phyloP scores from a whole-genome alignment of 2,888 invertebrate species.

The Orthosia gracilis region DNA sequence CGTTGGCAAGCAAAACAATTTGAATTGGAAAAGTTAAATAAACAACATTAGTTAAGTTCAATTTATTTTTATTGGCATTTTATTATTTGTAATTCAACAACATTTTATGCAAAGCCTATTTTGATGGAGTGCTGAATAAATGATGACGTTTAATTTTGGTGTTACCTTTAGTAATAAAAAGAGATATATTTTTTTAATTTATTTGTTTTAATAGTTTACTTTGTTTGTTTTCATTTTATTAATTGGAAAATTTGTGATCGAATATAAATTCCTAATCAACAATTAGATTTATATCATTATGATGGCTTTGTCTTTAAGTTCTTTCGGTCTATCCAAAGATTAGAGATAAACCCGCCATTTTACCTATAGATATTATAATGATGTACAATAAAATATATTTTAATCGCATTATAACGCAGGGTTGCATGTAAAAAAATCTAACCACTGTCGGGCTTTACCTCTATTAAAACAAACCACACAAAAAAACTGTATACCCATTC shows the following conservation, averaged over 20 bases:
- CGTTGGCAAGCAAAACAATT: conserved; percentile 59
- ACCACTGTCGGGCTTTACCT: no score
- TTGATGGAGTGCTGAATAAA: conserved; percentile 41
- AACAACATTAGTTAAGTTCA: conserved; percentile 59
- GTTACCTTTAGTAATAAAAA: neutral
- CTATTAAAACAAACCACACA: no score
- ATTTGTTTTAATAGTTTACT: neutral
- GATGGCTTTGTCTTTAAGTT: no score
- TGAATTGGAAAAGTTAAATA: conserved; percentile 60
- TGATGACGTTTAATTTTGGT: conserved; percentile 15
- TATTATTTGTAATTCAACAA: conserved; percentile 46
- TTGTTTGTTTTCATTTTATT: neutral
- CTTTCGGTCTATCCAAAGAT: no score
- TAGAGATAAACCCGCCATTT: no score
- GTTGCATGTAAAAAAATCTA: neutral
- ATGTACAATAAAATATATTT: no score
- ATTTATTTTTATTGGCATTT: conserved; percentile 54
- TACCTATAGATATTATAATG: no score
- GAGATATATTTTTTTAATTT: neutral
- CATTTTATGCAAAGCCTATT: conserved; percentile 44
- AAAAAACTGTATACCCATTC: no score
- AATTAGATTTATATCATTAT: no score
- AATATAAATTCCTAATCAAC: no score
- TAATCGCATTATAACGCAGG: no score
- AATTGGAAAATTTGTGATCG: no score